Base-by-base conservation (phyloP, 1,140 invertebrate species). In the Armadillidium nasatum region DNA sequence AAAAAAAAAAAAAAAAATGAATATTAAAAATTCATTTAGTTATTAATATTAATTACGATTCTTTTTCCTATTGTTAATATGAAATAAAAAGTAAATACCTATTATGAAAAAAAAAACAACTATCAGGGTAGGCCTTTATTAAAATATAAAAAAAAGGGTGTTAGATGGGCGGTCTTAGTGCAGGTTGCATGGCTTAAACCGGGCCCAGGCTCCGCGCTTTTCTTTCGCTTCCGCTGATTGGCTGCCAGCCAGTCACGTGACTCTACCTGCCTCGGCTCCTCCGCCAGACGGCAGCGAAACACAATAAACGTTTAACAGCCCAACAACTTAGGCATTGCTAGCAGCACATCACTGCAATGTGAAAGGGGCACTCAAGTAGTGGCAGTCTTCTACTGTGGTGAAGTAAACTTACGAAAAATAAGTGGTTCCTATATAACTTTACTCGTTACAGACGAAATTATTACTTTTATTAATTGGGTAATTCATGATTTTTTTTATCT, bases 261-360 rank as follows among this genome's bases (percentile, higher is more conserved):
- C 50, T 60, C 11, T 60, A 60, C 50, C 50, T 60, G 50, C 50
- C 7, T 60, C 50, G 50, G 50, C 50, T 60, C 7, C 50, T 60
- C 50, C 50, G 50, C 50, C 50, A 60, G 50, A 60, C 50, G 50
- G 11, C 50, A 60, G 50, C 50, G 50, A 60, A n/a, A 60, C 19
- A 60, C 50, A 60, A 60, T 60, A 60, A 60, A 60, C 50, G 50
- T 60, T 60, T 60, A 60, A 60, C 50, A 60, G 50, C 50, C 50
- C 50, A 13, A 60, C 50, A 60, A 60, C 50, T 60, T 60, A 60
- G 50, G 50, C 50, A 60, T 60, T 60, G 50, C 50, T 60, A 60
- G 50, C 50, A 60, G 50, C 50, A 60, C 50, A 60, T 60, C 50
- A 60, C 50, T 60, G 50, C 50, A 60, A 60, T 60, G 50, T 60